Conservation (phyloP, 2,113 vertebrate species). For the human (Homo sapiens) region GRCh38 chrX:14361501-14362000, state of each 20-base stretch:
- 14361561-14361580: slow-evolving; percentile 42
- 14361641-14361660: slow-evolving; percentile 69
- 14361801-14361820: slow-evolving; percentile 47
- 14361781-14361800: slow-evolving; percentile 67
- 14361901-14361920: slow-evolving; percentile 75
- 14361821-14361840: slow-evolving; percentile 47
- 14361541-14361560: slow-evolving; percentile 64
- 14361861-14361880: neutral
- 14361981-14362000: slow-evolving; percentile 74
- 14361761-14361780: slow-evolving; percentile 73
- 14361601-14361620: slow-evolving; percentile 72
- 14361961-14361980: slow-evolving; percentile 61
- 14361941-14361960: slow-evolving; percentile 71
- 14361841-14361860: slow-evolving; percentile 53
- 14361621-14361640: slow-evolving; percentile 70
- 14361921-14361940: slow-evolving; percentile 72
- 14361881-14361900: slow-evolving; percentile 38
- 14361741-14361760: slow-evolving; percentile 63
- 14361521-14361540: slow-evolving; percentile 37
- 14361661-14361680: slow-evolving; percentile 80
- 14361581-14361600: slow-evolving; percentile 45
- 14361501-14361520: slow-evolving; percentile 51
- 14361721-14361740: slow-evolving; percentile 80
- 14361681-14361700: slow-evolving; percentile 79
- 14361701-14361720: slow-evolving; percentile 81